Evolutionary conservation across 2,888 invertebrate genomes (phyloP).

Genomic region (Hypomecis punctinalis): DNA sequence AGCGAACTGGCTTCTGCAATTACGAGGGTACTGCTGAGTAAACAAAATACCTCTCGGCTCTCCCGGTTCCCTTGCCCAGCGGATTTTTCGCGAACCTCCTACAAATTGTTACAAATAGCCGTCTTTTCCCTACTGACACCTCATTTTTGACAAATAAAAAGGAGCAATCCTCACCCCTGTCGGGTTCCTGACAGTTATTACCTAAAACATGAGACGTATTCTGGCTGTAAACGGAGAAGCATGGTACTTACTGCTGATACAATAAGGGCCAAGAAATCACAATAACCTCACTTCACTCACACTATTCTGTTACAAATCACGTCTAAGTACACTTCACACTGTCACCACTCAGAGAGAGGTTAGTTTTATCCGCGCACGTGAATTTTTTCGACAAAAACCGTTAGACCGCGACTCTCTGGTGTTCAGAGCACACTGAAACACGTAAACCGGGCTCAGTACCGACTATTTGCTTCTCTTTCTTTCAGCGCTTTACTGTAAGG

Average conservation of each 20-base stretch:
- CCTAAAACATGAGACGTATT: slow-evolving; percentile 18
- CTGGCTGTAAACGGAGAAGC: slow-evolving; percentile 5
- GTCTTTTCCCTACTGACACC: background rate
- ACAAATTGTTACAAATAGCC: slow-evolving; percentile 12
- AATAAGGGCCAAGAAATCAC: slow-evolving; percentile 7
- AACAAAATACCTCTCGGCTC: slow-evolving; percentile 9
- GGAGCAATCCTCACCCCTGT: slow-evolving; percentile 22
- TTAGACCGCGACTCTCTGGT: slow-evolving; percentile 64
- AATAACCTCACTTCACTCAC: slow-evolving; percentile 19
- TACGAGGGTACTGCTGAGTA: background rate
- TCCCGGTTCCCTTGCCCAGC: background rate
- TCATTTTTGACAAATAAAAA: slow-evolving; percentile 24
- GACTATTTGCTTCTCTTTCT: slow-evolving; percentile 61
- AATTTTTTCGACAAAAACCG: slow-evolving; percentile 51
- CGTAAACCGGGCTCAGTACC: slow-evolving; percentile 69
- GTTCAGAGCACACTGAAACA: slow-evolving; percentile 75
- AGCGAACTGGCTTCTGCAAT: slow-evolving; percentile 1
- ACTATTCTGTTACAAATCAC: slow-evolving; percentile 17
- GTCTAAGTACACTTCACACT: slow-evolving; percentile 25
- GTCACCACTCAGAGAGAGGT: slow-evolving; percentile 38
- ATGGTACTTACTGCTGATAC: slow-evolving; percentile 25
- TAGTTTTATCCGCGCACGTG: slow-evolving; percentile 54
- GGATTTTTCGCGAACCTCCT: background rate
- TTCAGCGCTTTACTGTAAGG: slow-evolving; percentile 45
- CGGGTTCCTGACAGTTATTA: slow-evolving; percentile 22